Conservation (phyloP, 2,113 vertebrate species). For the Leucosticte australis region DNA sequence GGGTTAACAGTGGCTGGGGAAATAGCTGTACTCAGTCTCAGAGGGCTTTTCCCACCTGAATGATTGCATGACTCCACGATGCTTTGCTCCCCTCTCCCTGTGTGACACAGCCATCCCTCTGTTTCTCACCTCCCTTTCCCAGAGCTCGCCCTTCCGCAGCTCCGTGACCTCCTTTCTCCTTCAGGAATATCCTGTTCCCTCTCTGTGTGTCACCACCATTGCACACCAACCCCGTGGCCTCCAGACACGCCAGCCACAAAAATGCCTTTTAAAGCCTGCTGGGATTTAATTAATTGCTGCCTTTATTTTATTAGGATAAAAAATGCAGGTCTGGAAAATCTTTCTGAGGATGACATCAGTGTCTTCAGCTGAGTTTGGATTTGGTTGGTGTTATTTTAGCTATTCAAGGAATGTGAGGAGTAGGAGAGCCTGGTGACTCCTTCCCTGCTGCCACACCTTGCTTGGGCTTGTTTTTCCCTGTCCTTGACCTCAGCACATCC, state of each 20-base stretch:
- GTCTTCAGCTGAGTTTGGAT: conserved; percentile 27
- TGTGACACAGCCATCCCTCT: background rate
- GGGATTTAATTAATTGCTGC: conserved; percentile 29
- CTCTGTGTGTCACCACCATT: background rate
- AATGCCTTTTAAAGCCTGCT: conserved; percentile 25
- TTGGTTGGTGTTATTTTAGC: conserved; percentile 19
- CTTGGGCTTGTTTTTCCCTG: background rate
- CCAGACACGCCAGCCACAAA: background rate
- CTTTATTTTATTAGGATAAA: conserved; percentile 21
- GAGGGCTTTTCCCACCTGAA: background rate
- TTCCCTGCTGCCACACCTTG: background rate
- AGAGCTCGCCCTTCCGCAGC: background rate
- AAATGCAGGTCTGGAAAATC: conserved; percentile 34
- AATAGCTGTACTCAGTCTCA: background rate
- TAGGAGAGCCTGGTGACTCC: background rate
- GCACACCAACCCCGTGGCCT: background rate
- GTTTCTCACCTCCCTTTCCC: background rate
- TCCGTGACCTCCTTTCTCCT: background rate
- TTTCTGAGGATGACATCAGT: conserved; percentile 38
- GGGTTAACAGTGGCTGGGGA: background rate
- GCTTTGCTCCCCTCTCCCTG: background rate
- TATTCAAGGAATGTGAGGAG: conserved; percentile 49
- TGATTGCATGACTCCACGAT: background rate
- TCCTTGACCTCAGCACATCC: conserved; percentile 5
- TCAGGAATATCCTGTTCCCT: conserved; percentile 49